Base-by-base conservation (phyloP, 2,888 invertebrate species). In the Gymnoscelis rufifasciata region DNA sequence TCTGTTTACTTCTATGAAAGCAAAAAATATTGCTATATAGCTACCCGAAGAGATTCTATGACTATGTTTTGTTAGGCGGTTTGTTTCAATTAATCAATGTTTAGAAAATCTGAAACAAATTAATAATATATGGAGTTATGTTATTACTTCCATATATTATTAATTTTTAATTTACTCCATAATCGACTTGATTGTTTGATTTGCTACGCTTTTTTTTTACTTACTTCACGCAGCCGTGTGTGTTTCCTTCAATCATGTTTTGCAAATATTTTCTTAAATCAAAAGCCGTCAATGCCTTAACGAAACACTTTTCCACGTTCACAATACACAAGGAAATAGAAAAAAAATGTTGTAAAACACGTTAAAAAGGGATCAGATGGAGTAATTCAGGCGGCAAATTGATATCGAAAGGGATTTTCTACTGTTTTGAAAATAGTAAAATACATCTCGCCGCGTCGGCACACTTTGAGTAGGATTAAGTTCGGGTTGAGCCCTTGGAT, bases 381-480 rank as follows among this genome's bases (percentile, higher is more conserved):
- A 76, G 67, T 73, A 74, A 80, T 71, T 79, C 78, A 77, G 68
- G 83, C 87, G 83, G 82, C 78, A 88, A 86, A 88, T 86, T 74
- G 78, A 67, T 81, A 82, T 77, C 79, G 77, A 83, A 87, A 80
- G 62, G 83, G 80, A 83, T 84, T 78, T 64, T 65, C 66, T 65
- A 83, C 65, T 65, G 84, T 87, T 88, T 84, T 68, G 78, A 86
- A 87, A 88, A 88, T 86, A 88, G 86, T 75, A 81, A 80, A 80
- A 82, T 49, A 12, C 31, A 44, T 50, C 38, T 42, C 38, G 68
- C 57, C 56, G 64, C 59, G 67, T 71, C 78, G 83, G 83, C 68
- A 57, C 64, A 67, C 80, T 81, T 83, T 83, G 78, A 72, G 74
- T 65, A 69, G 84, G 87, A 84, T 87, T 87, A 83, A 63, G 66